These are phyloP conservation scores for Syngnathus scovelli DNA, from an alignment of 2,113 vertebrate species.

Conservation along the genomic window DNA sequence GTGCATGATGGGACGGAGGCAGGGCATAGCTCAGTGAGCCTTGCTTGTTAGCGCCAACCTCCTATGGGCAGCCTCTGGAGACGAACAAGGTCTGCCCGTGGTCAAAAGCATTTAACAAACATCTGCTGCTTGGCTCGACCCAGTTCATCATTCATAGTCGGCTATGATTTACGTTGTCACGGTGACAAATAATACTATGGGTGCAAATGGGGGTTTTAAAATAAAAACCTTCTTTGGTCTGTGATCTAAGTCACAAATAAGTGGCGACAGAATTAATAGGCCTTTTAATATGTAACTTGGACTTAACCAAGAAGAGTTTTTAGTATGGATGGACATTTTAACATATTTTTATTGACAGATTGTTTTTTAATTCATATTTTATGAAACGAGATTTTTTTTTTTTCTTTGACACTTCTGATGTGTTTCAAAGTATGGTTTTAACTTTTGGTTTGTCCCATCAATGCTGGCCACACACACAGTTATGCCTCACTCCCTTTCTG, in stretches of 20 bases:
- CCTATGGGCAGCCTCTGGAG: conserved; percentile 54
- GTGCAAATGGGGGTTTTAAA: neutral
- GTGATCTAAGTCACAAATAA: neutral
- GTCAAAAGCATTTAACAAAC: conserved; percentile 55
- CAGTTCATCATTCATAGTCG: neutral
- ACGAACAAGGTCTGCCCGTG: conserved; percentile 40
- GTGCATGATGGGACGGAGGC: conserved; percentile 59
- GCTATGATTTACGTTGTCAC: neutral
- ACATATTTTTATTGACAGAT: too few species aligned
- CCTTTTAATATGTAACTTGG: too few species aligned
- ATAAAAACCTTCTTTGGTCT: neutral
- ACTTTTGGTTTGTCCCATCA: too few species aligned
- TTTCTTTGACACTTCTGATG: too few species aligned
- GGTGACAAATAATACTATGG: neutral
- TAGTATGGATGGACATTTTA: too few species aligned
- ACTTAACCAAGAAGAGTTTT: too few species aligned
- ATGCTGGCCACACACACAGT: too few species aligned
- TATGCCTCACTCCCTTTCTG: too few species aligned
- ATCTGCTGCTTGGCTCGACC: conserved; percentile 9
- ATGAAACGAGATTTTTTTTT: too few species aligned
- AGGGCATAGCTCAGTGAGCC: conserved; percentile 52
- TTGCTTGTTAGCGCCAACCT: conserved; percentile 56
- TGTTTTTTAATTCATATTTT: too few species aligned
- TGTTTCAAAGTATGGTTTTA: too few species aligned
- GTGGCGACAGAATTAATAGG: too few species aligned